A percentile compares a stretch with the other conserved stretches of the same genome.
Conservation (phyloP, 2,888 invertebrate species). For the Zygothrica quintamaculata region DNA sequence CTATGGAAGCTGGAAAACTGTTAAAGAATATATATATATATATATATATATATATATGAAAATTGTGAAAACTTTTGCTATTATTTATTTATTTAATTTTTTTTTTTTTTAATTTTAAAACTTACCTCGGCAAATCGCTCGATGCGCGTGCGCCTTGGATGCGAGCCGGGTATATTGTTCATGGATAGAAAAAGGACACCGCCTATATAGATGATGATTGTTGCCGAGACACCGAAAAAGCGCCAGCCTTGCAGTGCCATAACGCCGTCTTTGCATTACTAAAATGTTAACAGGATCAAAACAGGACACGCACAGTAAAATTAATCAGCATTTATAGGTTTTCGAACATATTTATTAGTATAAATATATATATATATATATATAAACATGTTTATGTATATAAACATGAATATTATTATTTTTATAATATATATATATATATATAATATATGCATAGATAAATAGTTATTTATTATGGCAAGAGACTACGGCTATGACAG, state of each 20-base stretch:
- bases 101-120: background rate
- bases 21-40: background rate
- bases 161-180: slow-evolving; percentile 84
- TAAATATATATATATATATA: background rate
- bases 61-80: background rate
- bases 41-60: background rate
- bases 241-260: slow-evolving; percentile 85
- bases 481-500: slow-evolving; percentile 3
- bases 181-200: slow-evolving; percentile 84
- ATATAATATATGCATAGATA: background rate
- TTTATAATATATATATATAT: no score
- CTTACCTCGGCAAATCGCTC: slow-evolving; percentile 83
- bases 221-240: slow-evolving; percentile 84
- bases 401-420: background rate
- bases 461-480: slow-evolving; percentile 5
- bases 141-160: slow-evolving; percentile 80
- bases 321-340: slow-evolving; percentile 5
- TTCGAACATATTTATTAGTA: background rate
- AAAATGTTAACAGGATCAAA: slow-evolving; percentile 29
- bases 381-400: background rate
- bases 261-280: slow-evolving; percentile 82
- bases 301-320: slow-evolving; percentile 1
- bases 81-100: background rate
- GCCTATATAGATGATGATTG: slow-evolving; percentile 84
- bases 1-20: slow-evolving; percentile 82